Evolutionary conservation across 2,113 vertebrate species (phyloP).

Genomic region (Prionailurus viverrinus): DNA sequence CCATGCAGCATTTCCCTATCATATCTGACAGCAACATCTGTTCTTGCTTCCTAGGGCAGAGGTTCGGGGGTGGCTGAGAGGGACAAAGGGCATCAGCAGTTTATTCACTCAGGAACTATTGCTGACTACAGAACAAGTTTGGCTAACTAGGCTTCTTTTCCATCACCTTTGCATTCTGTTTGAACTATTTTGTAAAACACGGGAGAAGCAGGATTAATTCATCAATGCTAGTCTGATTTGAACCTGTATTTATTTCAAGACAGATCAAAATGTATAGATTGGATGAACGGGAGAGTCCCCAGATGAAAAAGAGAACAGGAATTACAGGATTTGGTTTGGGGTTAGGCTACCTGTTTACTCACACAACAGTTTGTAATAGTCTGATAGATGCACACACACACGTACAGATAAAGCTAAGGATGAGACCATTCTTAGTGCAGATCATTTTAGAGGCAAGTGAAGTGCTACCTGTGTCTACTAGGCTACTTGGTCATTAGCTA

Average conservation of each 20-base stretch:
- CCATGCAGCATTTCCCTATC: background rate
- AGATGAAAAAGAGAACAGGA: background rate
- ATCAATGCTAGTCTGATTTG: background rate
- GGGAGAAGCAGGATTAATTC: background rate
- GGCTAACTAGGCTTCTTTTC: background rate
- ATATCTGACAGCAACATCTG: background rate
- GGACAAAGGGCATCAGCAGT: background rate
- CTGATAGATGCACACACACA: background rate
- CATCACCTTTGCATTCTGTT: background rate
- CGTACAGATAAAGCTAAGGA: background rate
- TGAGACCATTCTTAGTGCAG: background rate
- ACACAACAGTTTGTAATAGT: background rate
- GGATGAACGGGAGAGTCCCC: background rate
- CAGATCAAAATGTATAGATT: slow-evolving; percentile 9
- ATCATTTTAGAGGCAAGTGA: background rate
- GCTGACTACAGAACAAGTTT: background rate
- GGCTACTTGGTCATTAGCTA: background rate
- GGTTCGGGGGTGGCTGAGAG: background rate
- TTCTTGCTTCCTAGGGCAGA: background rate
- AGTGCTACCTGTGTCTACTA: background rate
- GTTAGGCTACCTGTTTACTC: background rate
- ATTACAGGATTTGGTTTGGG: background rate
- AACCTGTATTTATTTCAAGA: slow-evolving; percentile 9
- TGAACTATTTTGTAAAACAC: slow-evolving; percentile 42
- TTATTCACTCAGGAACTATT: background rate